Evolutionary conservation across 92 coral and sea anemone genomes (phyloP), one percentile per base, ranked within the genome.

Genomic region (Paragorgia papillata): DNA sequence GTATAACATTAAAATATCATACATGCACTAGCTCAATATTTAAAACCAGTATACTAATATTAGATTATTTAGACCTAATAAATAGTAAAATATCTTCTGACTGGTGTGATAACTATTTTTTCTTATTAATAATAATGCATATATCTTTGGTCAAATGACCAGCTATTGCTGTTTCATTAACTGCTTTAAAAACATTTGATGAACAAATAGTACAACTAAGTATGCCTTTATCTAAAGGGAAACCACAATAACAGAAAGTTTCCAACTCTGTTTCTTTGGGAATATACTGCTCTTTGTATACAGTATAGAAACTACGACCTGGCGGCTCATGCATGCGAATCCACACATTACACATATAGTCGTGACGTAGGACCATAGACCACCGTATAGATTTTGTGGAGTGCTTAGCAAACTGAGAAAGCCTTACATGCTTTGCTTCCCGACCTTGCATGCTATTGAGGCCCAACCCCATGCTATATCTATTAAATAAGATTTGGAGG

Each of bases 371-470:
- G n/a, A n/a, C n/a, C n/a, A n/a, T n/a, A n/a, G n/a, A n/a, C n/a
- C 85, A 87, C 17, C 85, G 59, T 48, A 67, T 53, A 32, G 66
- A 24, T 24, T 79, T 68, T 22, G 88, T 87, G 62, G 90, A 22
- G 33, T 87, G 90, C 29, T 75, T 86, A 40, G 87, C 76, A 82
- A 76, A 82, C 73, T 87, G 81, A 57, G 74, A 51, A 19, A 87
- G 66, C 61, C 74, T 83, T 10, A 87, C 87, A 66, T 83, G 90
- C 55, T 87, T 87, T 27, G 87, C 85, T 37, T 83, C 85, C 29
- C 87, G 35, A 53, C 85, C 83, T 53, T 87, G 91, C 91, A 83
- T 87, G 69, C 77, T 73, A 48, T 87, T 87, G 18, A 83, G 66
- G 14, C 91, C 88, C 54, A 88, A 51, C 35, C 91, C 88, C 85